A percentile compares a stretch with the other conserved stretches of the same genome.
Evolutionary conservation across 1,140 invertebrate species (phyloP).

Genomic region (Ganaspis sp.): DNA sequence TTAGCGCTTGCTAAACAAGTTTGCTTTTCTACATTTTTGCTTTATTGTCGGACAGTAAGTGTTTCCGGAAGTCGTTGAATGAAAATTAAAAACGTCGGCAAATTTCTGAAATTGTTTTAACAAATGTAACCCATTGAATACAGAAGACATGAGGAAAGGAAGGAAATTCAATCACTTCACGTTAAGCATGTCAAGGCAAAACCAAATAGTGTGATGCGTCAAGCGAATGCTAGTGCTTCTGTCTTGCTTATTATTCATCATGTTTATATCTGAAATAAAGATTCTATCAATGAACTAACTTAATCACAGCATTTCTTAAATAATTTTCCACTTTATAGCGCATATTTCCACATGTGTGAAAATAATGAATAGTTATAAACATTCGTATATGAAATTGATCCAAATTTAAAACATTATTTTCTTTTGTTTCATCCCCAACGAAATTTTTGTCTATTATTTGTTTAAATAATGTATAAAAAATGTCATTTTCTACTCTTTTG

Average conservation of each 20-base stretch:
- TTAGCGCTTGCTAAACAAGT: neutral
- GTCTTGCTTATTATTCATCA: neutral
- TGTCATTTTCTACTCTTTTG: too few relatives aligned
- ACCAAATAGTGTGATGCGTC: conserved; percentile 21
- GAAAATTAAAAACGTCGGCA: neutral
- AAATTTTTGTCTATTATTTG: too few relatives aligned
- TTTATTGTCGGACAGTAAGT: neutral
- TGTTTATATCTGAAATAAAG: neutral
- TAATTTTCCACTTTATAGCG: too few relatives aligned
- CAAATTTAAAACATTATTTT: too few relatives aligned
- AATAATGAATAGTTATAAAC: too few relatives aligned
- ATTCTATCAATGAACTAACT: neutral
- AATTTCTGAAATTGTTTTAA: neutral
- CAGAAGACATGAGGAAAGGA: conserved; percentile 8
- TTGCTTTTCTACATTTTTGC: neutral
- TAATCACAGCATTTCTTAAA: too few relatives aligned
- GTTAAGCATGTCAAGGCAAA: conserved; percentile 24
- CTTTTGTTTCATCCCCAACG: too few relatives aligned
- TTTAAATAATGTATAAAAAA: too few relatives aligned
- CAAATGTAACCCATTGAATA: neutral
- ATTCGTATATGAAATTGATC: too few relatives aligned
- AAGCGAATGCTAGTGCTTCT: neutral
- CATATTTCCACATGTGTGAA: too few relatives aligned
- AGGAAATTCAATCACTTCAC: conserved; percentile 25
- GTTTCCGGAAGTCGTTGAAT: neutral